These are phyloP conservation scores for Platygyra sinensis DNA, from an alignment of 64 coral and sea anemone genomes.

Conservation along the genomic window DNA sequence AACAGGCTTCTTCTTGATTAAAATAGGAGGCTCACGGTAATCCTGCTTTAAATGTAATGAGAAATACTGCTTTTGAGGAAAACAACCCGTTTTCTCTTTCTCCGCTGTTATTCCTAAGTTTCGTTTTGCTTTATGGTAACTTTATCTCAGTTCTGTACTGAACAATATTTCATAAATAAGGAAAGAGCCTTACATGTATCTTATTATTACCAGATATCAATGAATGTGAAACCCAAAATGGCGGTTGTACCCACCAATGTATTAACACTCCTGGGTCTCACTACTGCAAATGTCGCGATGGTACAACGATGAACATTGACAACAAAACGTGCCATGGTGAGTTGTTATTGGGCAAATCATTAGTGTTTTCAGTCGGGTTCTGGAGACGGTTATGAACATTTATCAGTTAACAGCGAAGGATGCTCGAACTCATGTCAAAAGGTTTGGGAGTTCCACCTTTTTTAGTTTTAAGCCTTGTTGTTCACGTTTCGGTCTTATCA, in stretches of 20 bases:
- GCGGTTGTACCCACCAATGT: constrained; percentile 48
- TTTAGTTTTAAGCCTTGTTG: no score
- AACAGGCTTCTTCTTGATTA: neutral
- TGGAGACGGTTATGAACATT: no score
- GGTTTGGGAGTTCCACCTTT: no score
- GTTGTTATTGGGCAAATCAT: neutral
- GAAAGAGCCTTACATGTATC: neutral
- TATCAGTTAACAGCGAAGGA: neutral
- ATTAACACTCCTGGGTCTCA: constrained; percentile 30
- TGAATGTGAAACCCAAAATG: constrained; percentile 38
- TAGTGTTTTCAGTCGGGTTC: neutral
- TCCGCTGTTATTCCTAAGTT: neutral
- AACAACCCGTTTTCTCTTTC: neutral
- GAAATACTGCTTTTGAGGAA: no score
- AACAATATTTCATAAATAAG: no score
- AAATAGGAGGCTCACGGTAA: neutral
- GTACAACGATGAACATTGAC: constrained; percentile 33
- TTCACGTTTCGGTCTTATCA: no score
- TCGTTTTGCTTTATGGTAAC: neutral
- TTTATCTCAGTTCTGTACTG: neutral
- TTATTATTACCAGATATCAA: constrained; percentile 35
- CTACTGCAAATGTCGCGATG: constrained; percentile 45
- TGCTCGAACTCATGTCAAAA: no score
- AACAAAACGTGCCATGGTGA: constrained; percentile 52
- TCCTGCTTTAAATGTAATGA: no score